phyloP scores from a whole-genome alignment of 1,140 invertebrate genomes.

The Neotoxoptera formosana region DNA sequence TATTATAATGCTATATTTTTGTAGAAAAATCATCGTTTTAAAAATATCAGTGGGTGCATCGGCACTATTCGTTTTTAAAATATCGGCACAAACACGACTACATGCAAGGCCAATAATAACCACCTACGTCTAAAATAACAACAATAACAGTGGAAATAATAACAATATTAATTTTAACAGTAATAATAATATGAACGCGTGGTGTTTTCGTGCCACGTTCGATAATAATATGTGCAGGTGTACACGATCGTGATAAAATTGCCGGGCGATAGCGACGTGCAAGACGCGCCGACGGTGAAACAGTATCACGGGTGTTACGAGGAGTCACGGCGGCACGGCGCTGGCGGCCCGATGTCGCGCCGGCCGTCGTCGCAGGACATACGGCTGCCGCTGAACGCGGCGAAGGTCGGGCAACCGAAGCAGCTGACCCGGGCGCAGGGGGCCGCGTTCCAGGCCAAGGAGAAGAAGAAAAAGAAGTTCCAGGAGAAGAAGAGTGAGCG shows the following conservation, averaged over 20 bases:
- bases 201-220: not conserved
- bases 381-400: slow-evolving; percentile 82
- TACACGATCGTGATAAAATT: slow-evolving; percentile 93
- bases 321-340: slow-evolving; percentile 59
- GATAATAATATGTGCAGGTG: slow-evolving; percentile 64
- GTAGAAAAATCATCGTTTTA: too few relatives aligned
- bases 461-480: slow-evolving; percentile 87
- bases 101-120: not conserved
- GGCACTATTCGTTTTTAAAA: not conserved
- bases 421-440: slow-evolving; percentile 66
- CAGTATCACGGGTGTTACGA: slow-evolving; percentile 62
- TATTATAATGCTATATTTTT: too few relatives aligned
- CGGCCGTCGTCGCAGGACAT: slow-evolving; percentile 81
- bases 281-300: slow-evolving; percentile 65
- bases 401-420: slow-evolving; percentile 83
- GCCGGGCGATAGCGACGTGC: slow-evolving; percentile 69
- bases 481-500: slow-evolving; percentile 97
- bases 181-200: not conserved
- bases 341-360: slow-evolving; percentile 60
- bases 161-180: not conserved
- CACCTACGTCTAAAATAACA: not conserved
- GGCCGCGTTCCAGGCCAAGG: slow-evolving; percentile 61
- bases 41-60: not conserved
- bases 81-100: not conserved
- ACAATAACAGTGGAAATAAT: not conserved